A percentile compares a stretch with the other conserved stretches of the same genome.
phyloP scores from a whole-genome alignment of 2,113 vertebrate genomes.

The Aphyosemion australe region DNA sequence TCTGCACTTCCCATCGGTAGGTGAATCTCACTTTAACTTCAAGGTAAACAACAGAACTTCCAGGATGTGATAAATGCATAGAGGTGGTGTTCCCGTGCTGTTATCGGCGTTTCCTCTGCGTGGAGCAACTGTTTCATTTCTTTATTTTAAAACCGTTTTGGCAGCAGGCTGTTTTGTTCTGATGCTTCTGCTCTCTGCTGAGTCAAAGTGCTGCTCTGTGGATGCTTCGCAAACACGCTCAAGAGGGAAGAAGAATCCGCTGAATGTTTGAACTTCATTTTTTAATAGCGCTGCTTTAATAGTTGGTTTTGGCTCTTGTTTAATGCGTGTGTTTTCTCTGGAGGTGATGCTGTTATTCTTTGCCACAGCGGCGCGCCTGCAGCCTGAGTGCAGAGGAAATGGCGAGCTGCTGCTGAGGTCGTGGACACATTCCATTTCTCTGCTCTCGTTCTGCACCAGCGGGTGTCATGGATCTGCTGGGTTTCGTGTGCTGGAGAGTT shows the following conservation, averaged over 20 bases:
- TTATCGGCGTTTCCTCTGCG: constrained; percentile 35
- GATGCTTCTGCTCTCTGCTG: constrained; percentile 42
- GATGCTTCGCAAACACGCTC: constrained; percentile 47
- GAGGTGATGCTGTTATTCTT: constrained; percentile 46
- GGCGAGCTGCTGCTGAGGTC: constrained; percentile 37
- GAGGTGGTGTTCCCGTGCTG: constrained; percentile 31
- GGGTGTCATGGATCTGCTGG: constrained; percentile 63
- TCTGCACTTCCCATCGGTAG: constrained; percentile 51
- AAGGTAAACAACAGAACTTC: constrained; percentile 31
- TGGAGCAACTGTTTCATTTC: constrained; percentile 39
- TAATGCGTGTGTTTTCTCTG: constrained; percentile 44
- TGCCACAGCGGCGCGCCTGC: constrained; percentile 31
- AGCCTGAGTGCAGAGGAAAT: constrained; percentile 43
- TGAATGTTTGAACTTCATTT: constrained; percentile 42
- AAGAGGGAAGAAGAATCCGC: constrained; percentile 16
- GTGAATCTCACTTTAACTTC: constrained; percentile 44
- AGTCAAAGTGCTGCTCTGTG: constrained; percentile 45
- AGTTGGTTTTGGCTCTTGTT: constrained; percentile 40
- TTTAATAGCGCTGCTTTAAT: constrained; percentile 35
- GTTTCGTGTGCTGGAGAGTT: constrained; percentile 54
- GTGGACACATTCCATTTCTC: constrained; percentile 46
- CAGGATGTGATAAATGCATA: constrained; percentile 34
- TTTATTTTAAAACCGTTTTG: constrained; percentile 9
- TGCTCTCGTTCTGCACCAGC: constrained; percentile 54
- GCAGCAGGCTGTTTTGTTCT: constrained; percentile 21